Evolutionary conservation across 1,140 invertebrate species (phyloP), one percentile per base, ranked within the genome.

Genomic region (Phenacoccus solenopsis): DNA sequence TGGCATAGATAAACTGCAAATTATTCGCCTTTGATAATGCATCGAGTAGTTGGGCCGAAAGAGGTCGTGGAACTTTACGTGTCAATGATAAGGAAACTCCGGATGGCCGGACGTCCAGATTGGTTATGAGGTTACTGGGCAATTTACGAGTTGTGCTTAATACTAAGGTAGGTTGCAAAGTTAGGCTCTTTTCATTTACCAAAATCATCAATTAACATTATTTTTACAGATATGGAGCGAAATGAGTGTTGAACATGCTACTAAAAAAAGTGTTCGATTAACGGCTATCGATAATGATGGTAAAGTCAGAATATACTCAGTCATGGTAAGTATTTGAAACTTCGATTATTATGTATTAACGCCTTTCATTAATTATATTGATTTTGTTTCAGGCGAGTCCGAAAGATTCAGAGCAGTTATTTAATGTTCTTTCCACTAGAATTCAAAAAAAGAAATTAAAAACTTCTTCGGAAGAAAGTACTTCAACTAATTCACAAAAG

Each of bases 91-190:
- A 70, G 38, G 78, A 78, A 71, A 78, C 74, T 72, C 73, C 32
- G 69, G 56, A 57, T 72, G 71, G 73, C 30, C 74, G 74, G 61
- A 83, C 85, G 69, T 91, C 88, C 24, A 81, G 93, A 61, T 80
- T 95, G 3, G 90, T 97, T 1, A 91, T 94, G 76, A 83, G 94
- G 64, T 91, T 89, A 13, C 84, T 90, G 22, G 94, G 94, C 20
- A 94, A 89, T 72, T 84, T 96, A 69, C 84, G 93, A 72, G 85
- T 98, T 68, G 87, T 96, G 74, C 81, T 98, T 16, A 98, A 98
- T 78, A 96, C 94, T 25, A 96, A 96, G 81, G 86, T 89, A 76
- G 75, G 67, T 73, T 61, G 72, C 64, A 35, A 12, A 27, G 20
- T 38, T 32, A 68, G 69, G 20, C 30, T 64, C 10, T 30, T 56